phyloP scores from a whole-genome alignment of 2,888 invertebrate species.

The Xanthia togata region DNA sequence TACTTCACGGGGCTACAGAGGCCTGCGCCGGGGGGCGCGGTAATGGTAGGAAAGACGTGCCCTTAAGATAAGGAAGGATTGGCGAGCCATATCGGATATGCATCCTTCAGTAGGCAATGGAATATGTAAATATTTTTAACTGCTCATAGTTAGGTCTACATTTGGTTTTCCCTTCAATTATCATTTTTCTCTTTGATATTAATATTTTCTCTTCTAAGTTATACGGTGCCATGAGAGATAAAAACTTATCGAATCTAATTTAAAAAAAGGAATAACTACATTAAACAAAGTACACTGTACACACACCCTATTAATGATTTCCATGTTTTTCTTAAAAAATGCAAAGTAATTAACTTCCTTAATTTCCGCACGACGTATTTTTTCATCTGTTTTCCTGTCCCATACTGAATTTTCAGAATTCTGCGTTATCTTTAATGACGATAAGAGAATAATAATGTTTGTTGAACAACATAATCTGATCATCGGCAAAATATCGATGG shows the following conservation, averaged over 20 bases:
- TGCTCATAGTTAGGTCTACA: neutral
- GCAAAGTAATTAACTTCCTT: neutral
- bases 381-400: conserved; percentile 33
- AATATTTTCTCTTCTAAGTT: neutral
- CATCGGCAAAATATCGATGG: conserved; percentile 1
- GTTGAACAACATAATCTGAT: conserved; percentile 28
- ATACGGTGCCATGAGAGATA: neutral
- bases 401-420: conserved; percentile 16
- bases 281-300: neutral
- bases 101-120: too few relatives aligned
- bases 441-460: conserved; percentile 38
- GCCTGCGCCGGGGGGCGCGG: too few relatives aligned
- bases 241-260: neutral
- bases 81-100: too few relatives aligned
- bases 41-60: too few relatives aligned
- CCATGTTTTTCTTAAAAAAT: neutral
- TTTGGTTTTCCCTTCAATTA: neutral
- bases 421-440: conserved; percentile 17
- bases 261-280: too few relatives aligned
- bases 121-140: neutral
- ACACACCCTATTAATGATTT: neutral
- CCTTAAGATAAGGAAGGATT: too few relatives aligned
- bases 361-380: neutral
- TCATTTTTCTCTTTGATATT: neutral
- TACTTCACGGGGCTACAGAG: too few relatives aligned